Evolutionary conservation across 2,797 vertebrate species (phyloP).

Genomic region (Delichon dasypus): DNA sequence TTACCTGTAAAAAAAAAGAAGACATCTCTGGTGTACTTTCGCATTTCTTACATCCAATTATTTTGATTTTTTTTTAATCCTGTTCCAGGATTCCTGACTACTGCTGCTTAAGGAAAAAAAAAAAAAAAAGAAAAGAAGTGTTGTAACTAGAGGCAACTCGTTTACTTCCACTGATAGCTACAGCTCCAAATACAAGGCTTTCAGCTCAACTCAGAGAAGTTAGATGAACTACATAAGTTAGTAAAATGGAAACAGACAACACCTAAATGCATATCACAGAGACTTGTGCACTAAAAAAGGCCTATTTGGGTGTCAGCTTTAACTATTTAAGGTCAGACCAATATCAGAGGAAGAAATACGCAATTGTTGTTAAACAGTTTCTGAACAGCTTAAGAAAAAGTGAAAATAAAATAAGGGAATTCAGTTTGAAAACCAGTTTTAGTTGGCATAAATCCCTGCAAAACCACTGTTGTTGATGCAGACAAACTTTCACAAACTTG

Average conservation of each 20-base stretch:
- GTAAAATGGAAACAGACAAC: conserved; percentile 37
- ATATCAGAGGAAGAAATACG: neutral
- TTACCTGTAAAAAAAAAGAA: conserved; percentile 25
- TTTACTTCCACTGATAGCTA: conserved; percentile 58
- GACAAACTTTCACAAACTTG: neutral
- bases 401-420: neutral
- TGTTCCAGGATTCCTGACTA: conserved; percentile 40
- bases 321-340: neutral
- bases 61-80: conserved; percentile 55
- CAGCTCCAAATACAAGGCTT: neutral
- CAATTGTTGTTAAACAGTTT: neutral
- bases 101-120: conserved; percentile 1
- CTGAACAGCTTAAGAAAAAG: neutral
- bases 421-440: neutral
- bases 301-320: neutral
- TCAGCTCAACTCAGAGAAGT: conserved; percentile 39
- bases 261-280: conserved; percentile 5
- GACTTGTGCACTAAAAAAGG: neutral
- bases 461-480: neutral
- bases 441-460: neutral
- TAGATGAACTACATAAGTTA: conserved; percentile 36
- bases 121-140: neutral
- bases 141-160: conserved; percentile 47
- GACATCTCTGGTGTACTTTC: conserved; percentile 49
- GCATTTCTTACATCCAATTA: conserved; percentile 65